Conservation (phyloP, 2,113 vertebrate genomes). For the Macrotus californicus region DNA sequence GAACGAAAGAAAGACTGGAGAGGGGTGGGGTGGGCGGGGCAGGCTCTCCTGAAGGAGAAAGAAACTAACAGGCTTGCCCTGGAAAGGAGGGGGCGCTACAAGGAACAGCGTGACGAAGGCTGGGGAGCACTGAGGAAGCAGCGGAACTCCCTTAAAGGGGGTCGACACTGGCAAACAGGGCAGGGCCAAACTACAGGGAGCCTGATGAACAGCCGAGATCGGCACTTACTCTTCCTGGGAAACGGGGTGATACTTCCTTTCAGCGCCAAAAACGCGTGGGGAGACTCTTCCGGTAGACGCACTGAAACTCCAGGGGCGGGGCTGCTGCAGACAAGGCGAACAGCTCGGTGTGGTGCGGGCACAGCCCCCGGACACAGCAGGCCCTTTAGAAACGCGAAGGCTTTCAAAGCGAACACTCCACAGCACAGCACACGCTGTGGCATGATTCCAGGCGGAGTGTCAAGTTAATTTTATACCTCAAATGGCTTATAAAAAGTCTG, state of each 20-base stretch:
- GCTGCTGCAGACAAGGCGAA: background rate
- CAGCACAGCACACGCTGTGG: background rate
- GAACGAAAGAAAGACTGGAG: background rate
- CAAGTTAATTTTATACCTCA: constrained; percentile 13
- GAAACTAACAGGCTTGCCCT: no score
- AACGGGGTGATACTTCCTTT: background rate
- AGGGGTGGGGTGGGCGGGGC: background rate
- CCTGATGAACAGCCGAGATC: background rate
- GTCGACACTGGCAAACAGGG: background rate
- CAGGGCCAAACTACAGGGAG: background rate
- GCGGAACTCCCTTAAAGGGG: background rate
- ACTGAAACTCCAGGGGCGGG: background rate
- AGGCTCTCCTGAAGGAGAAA: background rate
- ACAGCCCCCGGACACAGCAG: background rate
- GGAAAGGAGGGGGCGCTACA: background rate
- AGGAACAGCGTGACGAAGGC: background rate
- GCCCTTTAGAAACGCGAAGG: background rate
- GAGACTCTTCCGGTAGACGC: background rate
- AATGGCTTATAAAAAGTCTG: background rate
- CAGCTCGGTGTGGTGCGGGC: no score
- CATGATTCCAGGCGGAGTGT: background rate
- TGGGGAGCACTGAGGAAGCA: background rate
- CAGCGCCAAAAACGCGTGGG: background rate
- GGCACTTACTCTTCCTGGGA: background rate
- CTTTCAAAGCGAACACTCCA: background rate